Base-by-base conservation (phyloP, 1,140 invertebrate genomes). In the Pentalonia nigronervosa region DNA sequence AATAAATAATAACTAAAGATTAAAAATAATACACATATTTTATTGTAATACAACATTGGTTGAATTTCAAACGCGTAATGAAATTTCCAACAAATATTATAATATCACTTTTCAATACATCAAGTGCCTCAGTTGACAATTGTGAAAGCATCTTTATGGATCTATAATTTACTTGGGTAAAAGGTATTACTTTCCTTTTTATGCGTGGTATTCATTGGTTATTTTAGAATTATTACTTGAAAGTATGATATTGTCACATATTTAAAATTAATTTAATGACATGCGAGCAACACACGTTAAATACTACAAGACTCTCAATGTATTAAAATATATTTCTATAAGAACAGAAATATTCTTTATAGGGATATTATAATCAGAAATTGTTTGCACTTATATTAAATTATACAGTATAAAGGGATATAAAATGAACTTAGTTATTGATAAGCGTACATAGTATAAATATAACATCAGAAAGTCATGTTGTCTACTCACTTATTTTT, bases 61-160 rank as follows among this genome's bases (percentile, higher is more conserved):
- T 76, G 14, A 76, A 76, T 76, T 67, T 17, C n/a, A 76, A 76
- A 76, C 0, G 30, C 14, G 30, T n/a, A n/a, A 34, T 17, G 30
- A 76, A 76, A 76, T 76, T 76, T 76, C 60, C 60, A 76, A n/a
- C 30, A 76, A 76, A 76, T n/a, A 76, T 60, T 67, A n/a, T 60
- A 67, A 67, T 9, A 67, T 76, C 6, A 76, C 11, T 67, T 25
- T n/a, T n/a, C n/a, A 76, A 76, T 14, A 76, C 60, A 30, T 14
- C 6, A 30, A 76, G 30, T 76, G n/a, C 60, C 60, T n/a, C 30
- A 1, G n/a, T 76, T 1, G 7, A 76, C 17, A 67, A 17, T 76
- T n/a, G 30, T n/a, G 3, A n/a, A 76, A 0, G 9, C 14, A 14
- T 30, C 30, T 14, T 67, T 30, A 67, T 30, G 9, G 2, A 0